Percentiles rank a stretch among this genome's conserved stretches.
phyloP scores from a whole-genome alignment of 1,140 invertebrate species.

The Steinernema khuongi region DNA sequence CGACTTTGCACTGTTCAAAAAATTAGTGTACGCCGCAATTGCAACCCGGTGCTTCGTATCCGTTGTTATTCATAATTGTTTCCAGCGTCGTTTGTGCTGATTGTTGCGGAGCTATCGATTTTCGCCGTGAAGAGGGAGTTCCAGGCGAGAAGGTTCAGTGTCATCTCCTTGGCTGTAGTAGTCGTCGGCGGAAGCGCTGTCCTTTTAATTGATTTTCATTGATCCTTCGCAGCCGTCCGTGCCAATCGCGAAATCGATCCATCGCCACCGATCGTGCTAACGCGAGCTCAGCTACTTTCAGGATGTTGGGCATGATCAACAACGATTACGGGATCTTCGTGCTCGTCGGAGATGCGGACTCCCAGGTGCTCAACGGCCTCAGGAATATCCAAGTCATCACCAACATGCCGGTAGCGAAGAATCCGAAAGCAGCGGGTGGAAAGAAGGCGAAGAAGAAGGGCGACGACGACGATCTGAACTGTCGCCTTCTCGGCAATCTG shows the following conservation, averaged over 20 bases:
- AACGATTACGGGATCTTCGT: not conserved
- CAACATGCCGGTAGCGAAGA: not conserved
- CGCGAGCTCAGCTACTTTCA: too few relatives aligned
- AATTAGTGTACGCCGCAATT: too few relatives aligned
- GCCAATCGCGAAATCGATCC: not conserved
- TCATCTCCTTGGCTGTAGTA: too few relatives aligned
- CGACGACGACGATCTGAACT: not conserved
- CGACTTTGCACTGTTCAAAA: too few relatives aligned
- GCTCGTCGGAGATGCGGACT: not conserved
- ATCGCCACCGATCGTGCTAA: not conserved
- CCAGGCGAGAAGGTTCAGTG: too few relatives aligned
- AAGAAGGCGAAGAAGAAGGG: not conserved
- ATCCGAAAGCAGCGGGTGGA: not conserved
- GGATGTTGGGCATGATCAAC: not conserved
- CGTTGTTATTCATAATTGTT: too few relatives aligned
- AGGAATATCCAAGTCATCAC: not conserved
- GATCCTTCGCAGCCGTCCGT: not conserved
- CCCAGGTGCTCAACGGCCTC: not conserved
- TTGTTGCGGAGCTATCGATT: too few relatives aligned
- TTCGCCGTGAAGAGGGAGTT: too few relatives aligned
- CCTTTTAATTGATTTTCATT: too few relatives aligned
- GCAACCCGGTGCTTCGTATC: too few relatives aligned
- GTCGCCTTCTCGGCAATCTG: not conserved
- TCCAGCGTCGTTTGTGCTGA: too few relatives aligned
- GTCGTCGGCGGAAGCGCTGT: too few relatives aligned